Percentiles rank a stretch among this genome's conserved stretches.
These are phyloP conservation scores for Heliconius ethilla DNA, from an alignment of 2,888 invertebrate genomes.

Conservation along the genomic window DNA sequence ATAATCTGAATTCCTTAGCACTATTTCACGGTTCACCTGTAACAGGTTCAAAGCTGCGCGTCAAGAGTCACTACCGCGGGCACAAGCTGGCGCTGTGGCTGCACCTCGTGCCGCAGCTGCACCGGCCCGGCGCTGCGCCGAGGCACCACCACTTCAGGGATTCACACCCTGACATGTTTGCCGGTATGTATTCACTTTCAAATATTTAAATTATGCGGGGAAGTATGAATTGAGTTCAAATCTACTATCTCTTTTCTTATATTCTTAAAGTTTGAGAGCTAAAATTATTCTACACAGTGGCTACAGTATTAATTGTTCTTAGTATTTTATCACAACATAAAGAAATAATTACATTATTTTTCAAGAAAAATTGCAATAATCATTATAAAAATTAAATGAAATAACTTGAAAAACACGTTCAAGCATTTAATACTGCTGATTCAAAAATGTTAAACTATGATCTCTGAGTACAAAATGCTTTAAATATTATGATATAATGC, in stretches of 20 bases:
- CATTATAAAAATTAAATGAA: background rate
- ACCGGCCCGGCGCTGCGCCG: slow-evolving; percentile 88
- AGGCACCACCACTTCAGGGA: slow-evolving; percentile 88
- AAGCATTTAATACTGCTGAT: slow-evolving; percentile 24
- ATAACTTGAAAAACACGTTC: slow-evolving; percentile 27
- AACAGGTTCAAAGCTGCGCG: slow-evolving; percentile 84
- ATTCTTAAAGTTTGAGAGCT: no score
- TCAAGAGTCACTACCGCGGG: slow-evolving; percentile 92
- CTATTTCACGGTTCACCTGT: background rate
- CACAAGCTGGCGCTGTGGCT: slow-evolving; percentile 96
- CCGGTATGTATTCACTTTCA: slow-evolving; percentile 74
- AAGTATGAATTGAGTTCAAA: background rate
- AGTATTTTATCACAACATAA: background rate
- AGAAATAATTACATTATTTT: background rate
- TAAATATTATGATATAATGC: background rate
- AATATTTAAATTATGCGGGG: background rate
- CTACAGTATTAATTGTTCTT: no score
- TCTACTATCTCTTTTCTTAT: no score
- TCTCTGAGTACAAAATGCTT: background rate
- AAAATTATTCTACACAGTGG: no score
- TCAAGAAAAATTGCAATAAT: background rate
- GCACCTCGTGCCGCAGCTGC: slow-evolving; percentile 91
- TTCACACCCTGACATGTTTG: slow-evolving; percentile 86
- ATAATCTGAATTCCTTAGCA: background rate
- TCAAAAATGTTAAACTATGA: slow-evolving; percentile 29